Conservation (phyloP, 2,888 invertebrate genomes). For the Oconnorella tubifera region DNA sequence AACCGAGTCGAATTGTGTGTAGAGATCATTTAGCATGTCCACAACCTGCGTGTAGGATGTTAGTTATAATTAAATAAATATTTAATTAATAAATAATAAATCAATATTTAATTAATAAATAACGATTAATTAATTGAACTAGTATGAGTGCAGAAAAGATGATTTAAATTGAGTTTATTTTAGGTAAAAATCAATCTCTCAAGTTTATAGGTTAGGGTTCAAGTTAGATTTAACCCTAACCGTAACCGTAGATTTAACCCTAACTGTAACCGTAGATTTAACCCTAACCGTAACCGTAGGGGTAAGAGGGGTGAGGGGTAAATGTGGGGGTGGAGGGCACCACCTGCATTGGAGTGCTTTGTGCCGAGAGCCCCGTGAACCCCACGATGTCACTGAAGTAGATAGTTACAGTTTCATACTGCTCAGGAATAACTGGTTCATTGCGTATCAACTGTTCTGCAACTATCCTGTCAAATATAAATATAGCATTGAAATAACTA, state of each 20-base stretch:
- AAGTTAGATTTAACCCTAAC: too few relatives aligned
- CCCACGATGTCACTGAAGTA: constrained; percentile 26
- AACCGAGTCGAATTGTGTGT: constrained; percentile 82
- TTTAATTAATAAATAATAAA: too few relatives aligned
- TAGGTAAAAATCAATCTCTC: too few relatives aligned
- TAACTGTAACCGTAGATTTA: too few relatives aligned
- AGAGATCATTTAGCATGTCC: constrained; percentile 79
- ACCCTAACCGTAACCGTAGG: too few relatives aligned
- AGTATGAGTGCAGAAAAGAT: not conserved
- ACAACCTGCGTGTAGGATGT: constrained; percentile 81
- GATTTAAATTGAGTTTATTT: not conserved
- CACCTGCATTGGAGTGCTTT: constrained; percentile 27
- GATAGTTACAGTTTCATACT: constrained; percentile 22
- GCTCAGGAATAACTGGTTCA: constrained; percentile 18
- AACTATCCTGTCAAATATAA: constrained; percentile 2
- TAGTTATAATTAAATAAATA: not conserved
- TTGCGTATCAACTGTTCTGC: constrained; percentile 18
- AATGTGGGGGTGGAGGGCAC: too few relatives aligned
- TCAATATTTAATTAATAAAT: not conserved
- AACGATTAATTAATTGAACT: not conserved
- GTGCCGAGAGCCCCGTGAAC: constrained; percentile 21
- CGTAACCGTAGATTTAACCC: too few relatives aligned
- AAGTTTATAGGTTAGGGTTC: too few relatives aligned
- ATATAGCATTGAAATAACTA: not conserved
- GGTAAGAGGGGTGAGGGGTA: too few relatives aligned